Base-by-base conservation (phyloP, 2,888 invertebrate genomes). In the Heteropelma amictum region DNA sequence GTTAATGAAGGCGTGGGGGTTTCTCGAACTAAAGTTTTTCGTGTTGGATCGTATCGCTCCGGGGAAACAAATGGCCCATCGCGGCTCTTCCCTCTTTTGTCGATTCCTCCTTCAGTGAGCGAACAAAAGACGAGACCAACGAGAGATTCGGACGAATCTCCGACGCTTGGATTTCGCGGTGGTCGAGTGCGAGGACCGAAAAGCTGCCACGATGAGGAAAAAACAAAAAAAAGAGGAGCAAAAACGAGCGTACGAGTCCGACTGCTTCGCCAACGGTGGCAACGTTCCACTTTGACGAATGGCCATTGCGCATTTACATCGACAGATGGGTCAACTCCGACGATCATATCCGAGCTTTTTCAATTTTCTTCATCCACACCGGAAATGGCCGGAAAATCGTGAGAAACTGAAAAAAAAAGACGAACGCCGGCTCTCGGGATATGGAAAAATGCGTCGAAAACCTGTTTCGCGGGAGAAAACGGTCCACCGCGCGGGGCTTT, bases 1-100 rank as follows among this genome's bases (percentile, higher is more conserved):
- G 80, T 80, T 83, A 83, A 84, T 82, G 83, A 81, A 75, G 70
- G 81, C 79, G 79, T 83, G 77, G 82, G 81, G 73, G 80, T 68
- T 69, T 80, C 69, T 72, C 77, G 78, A 77, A 76, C 21, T 4
- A 38, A 72, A 81, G 80, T 77, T 82, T 80, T 82, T 81, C 79
- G 79, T 81, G 76, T 71, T 74, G 71, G 80, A 80, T 82, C 78
- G 75, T 78, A 79, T 81, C 72, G 77, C 75, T 80, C 81, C 81
- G 78, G 73, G 79, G 78, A 79, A 84, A 82, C 70, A 61, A 67
- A 30, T 51, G 60, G 64, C 45, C 69, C 69, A 17, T 40, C 21
- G 38, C 12, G 21, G 49, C 38, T 23, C 21, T 64, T 40, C 17
- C 26, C 33, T 23, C 21, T 38, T 45, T 17, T 14, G 19, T n/a